Evolutionary conservation across 2,113 vertebrate genomes (phyloP).

Genomic region (Plecturocebus donacophilus): DNA sequence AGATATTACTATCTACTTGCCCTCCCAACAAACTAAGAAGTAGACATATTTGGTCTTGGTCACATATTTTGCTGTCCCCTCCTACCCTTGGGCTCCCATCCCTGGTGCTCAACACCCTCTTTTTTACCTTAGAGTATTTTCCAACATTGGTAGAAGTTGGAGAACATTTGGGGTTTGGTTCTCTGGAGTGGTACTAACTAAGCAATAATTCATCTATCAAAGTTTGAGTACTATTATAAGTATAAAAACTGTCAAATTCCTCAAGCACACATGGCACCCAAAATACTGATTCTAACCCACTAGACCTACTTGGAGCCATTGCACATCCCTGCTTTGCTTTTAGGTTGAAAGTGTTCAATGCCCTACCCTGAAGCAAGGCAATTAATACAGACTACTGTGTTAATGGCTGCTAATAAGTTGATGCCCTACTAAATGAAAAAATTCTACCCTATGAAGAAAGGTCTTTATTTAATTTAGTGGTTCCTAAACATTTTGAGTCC

Average conservation of each 20-base stretch:
- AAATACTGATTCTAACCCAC: background rate
- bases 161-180: background rate
- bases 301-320: background rate
- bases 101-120: background rate
- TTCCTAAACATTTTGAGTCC: background rate
- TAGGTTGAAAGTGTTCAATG: background rate
- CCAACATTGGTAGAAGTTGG: background rate
- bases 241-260: background rate
- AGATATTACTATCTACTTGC: background rate
- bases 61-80: background rate
- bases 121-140: background rate
- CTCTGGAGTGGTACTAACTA: background rate
- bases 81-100: background rate
- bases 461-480: background rate
- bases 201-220: background rate
- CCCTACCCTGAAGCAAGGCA: background rate
- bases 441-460: background rate
- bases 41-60: background rate
- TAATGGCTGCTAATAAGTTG: background rate
- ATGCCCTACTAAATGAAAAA: background rate
- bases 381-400: background rate
- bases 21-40: background rate
- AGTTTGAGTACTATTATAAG: background rate
- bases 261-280: background rate
- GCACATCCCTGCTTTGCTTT: background rate